Base-by-base conservation (phyloP, 2,888 invertebrate genomes). In the Alsophila aescularia region DNA sequence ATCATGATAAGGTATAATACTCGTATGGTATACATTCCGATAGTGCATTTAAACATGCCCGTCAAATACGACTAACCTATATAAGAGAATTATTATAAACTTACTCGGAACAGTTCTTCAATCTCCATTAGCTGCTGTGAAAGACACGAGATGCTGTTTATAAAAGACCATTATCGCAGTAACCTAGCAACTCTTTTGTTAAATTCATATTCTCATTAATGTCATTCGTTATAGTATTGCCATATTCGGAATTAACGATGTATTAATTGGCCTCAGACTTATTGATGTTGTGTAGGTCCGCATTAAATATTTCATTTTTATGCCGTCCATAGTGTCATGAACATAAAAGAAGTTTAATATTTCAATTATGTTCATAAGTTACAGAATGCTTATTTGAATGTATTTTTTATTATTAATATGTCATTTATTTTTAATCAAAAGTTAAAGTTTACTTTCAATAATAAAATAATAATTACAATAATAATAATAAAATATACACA, bases 111-210 rank as follows among this genome's bases (percentile, higher is more conserved):
- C 54, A 65, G 64, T 70, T 66, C 68, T 72, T 81, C 69, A 78
- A 78, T 82, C 78, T 77, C 83, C 79, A 80, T 84, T 81, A 82
- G 62, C 64, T 48, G 39, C 55, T 58, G 64, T 69, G 76, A 82
- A 81, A 85, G 85, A 85, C 84, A 80, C 64, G 67, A 62, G 78
- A 86, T 85, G 84, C 70, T 79, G 70, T 57, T 62, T 59, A 66
- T 40, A 68, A 65, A 64, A 62, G 70, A 73, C 75, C 67, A 73
- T 82, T 83, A 83, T 77, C 71, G 75, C 77, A 77, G 71, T 71
- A 70, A 65, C 24, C 61, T 57, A 57, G 58, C 66, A 68, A 37
- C 31, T 57, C 70, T 71, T 79, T 77, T 75, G 72, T 72, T 68
- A 66, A 72, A 61, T 67, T 74, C 73, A 77, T 79, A 82, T n/a